Evolutionary conservation across 2,888 invertebrate genomes (phyloP).

Genomic region (Sphaerophoria rueppellii): DNA sequence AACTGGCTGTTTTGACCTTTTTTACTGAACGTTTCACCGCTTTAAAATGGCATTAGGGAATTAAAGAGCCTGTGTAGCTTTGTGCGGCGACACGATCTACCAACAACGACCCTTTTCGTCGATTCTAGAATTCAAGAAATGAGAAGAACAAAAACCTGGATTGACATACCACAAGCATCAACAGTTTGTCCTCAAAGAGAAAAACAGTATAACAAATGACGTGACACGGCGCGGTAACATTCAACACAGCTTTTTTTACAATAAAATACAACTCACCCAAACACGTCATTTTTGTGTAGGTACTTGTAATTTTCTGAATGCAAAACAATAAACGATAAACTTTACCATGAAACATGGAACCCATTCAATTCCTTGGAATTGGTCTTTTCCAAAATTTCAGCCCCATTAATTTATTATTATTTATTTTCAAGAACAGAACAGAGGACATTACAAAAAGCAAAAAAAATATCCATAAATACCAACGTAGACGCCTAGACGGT

Average conservation of each 20-base stretch:
- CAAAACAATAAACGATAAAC: neutral
- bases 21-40: too few relatives aligned
- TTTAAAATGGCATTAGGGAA: too few relatives aligned
- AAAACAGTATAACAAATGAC: neutral
- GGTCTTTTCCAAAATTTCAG: neutral
- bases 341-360: neutral
- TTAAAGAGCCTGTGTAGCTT: too few relatives aligned
- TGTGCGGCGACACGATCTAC: too few relatives aligned
- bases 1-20: too few relatives aligned
- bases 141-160: too few relatives aligned
- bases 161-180: neutral
- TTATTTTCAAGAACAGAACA: slow-evolving; percentile 9
- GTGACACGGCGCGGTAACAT: too few relatives aligned
- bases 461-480: neutral
- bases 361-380: neutral
- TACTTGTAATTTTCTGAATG: slow-evolving; percentile 1
- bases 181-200: neutral
- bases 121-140: too few relatives aligned
- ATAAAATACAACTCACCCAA: neutral
- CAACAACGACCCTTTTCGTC: too few relatives aligned
- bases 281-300: neutral
- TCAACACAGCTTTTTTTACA: too few relatives aligned
- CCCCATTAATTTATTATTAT: slow-evolving; percentile 22
- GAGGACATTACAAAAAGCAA: neutral
- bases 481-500: slow-evolving; percentile 30